These are phyloP conservation scores for Laticauda colubrina DNA, from an alignment of 2,113 vertebrate genomes.

Conservation along the genomic window DNA sequence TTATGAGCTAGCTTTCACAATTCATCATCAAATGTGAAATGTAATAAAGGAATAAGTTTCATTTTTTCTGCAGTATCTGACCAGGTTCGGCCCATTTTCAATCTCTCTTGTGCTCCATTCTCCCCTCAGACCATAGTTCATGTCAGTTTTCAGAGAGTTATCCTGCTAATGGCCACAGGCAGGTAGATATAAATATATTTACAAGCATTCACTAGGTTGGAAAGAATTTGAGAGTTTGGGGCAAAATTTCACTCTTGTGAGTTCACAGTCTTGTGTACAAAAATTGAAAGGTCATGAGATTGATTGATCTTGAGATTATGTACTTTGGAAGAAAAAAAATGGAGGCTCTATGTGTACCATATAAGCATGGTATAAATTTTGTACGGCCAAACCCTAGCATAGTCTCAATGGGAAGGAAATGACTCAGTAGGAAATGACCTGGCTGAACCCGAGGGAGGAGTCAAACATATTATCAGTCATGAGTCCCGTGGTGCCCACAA, in stretches of 20 bases:
- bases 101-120: background rate
- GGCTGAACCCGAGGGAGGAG: background rate
- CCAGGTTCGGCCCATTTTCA: background rate
- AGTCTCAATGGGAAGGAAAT: background rate
- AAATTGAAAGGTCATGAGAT: background rate
- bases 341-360: background rate
- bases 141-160: background rate
- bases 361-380: background rate
- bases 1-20: slow-evolving; percentile 24
- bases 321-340: background rate
- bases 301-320: background rate
- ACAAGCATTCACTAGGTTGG: background rate
- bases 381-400: background rate
- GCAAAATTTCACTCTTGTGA: background rate
- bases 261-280: background rate
- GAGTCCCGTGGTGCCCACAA: background rate
- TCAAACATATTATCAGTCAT: background rate
- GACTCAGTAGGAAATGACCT: background rate
- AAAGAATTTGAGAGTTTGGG: background rate
- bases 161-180: background rate
- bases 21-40: slow-evolving; percentile 13
- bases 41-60: slow-evolving; percentile 12
- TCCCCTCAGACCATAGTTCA: background rate
- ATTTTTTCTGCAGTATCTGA: background rate
- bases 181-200: background rate